These are phyloP conservation scores for Epizoanthus illoricatus DNA, from an alignment of 92 coral and sea anemone species.

Conservation along the genomic window DNA sequence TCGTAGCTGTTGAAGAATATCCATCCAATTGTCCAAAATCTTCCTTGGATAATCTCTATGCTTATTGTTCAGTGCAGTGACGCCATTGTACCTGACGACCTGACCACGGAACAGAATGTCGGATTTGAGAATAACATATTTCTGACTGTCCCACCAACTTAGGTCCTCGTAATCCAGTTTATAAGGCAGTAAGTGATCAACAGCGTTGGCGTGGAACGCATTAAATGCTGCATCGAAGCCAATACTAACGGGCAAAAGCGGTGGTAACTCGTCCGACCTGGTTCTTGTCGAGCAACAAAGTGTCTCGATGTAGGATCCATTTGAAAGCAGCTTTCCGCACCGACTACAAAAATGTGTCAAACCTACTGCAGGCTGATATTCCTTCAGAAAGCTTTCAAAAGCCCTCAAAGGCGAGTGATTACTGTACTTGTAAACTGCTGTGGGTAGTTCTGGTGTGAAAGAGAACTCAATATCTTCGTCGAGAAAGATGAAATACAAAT, in stretches of 20 bases:
- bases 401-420: slow-evolving; percentile 56
- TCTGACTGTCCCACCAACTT: slow-evolving; percentile 99
- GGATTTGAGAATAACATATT: slow-evolving; percentile 79
- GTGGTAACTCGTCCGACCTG: slow-evolving; percentile 47
- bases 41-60: slow-evolving; percentile 80
- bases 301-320: slow-evolving; percentile 52
- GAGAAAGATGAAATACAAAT: slow-evolving; percentile 75
- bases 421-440: slow-evolving; percentile 32
- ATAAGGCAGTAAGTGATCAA: slow-evolving; percentile 72
- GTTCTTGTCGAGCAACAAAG: slow-evolving; percentile 77
- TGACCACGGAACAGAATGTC: slow-evolving; percentile 90
- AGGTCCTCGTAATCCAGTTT: slow-evolving; percentile 68
- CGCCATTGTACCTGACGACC: slow-evolving; percentile 69
- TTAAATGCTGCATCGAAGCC: slow-evolving; percentile 90
- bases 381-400: slow-evolving; percentile 74
- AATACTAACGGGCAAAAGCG: slow-evolving; percentile 80
- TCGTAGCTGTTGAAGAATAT: slow-evolving; percentile 60
- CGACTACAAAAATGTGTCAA: slow-evolving; percentile 82
- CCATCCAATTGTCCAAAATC: slow-evolving; percentile 71
- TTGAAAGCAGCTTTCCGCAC: slow-evolving; percentile 62
- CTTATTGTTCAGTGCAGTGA: slow-evolving; percentile 64
- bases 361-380: slow-evolving; percentile 84
- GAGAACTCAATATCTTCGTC: slow-evolving; percentile 83
- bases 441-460: slow-evolving; percentile 57
- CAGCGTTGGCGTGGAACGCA: slow-evolving; percentile 78